Conservation (phyloP, 2,797 vertebrate species). For the Acestrorhynchus altus region DNA sequence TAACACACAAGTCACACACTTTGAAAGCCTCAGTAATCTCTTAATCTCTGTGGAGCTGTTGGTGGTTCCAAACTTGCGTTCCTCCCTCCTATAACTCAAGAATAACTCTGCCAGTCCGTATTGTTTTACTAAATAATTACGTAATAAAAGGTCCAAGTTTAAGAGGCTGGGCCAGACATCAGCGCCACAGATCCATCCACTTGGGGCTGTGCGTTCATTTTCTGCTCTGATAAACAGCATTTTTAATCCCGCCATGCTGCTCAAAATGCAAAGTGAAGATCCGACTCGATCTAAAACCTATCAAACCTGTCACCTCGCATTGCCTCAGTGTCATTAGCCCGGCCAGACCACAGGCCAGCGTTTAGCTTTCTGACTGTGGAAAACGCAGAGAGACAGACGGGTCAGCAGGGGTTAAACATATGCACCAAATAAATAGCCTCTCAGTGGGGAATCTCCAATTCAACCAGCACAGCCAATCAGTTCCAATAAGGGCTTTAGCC, state of each 20-base stretch:
- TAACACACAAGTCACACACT: too few relatives aligned
- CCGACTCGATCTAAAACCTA: slow-evolving; percentile 43
- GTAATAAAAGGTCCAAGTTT: too few relatives aligned
- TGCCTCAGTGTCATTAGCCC: slow-evolving; percentile 38
- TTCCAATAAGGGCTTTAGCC: slow-evolving; percentile 67
- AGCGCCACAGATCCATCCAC: not conserved
- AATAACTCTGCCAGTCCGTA: too few relatives aligned
- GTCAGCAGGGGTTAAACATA: slow-evolving; percentile 62
- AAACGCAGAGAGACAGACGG: slow-evolving; percentile 60
- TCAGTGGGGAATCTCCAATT: slow-evolving; percentile 59
- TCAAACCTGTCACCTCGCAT: slow-evolving; percentile 44
- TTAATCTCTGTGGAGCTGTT: too few relatives aligned
- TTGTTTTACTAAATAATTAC: too few relatives aligned
- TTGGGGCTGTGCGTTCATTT: slow-evolving; percentile 21
- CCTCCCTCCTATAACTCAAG: too few relatives aligned
- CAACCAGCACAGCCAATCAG: slow-evolving; percentile 66
- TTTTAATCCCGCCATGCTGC: slow-evolving; percentile 19
- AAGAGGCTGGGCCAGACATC: not conserved
- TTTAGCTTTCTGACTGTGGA: slow-evolving; percentile 18
- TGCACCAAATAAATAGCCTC: slow-evolving; percentile 57
- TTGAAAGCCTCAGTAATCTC: too few relatives aligned
- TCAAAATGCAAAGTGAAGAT: slow-evolving; percentile 49
- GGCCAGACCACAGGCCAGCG: slow-evolving; percentile 37
- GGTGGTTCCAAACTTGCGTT: too few relatives aligned
- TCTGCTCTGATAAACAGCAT: slow-evolving; percentile 29